Evolutionary conservation across 2,113 vertebrate species (phyloP), one percentile per base, ranked within the genome.

Genomic region (Protobothrops mucrosquamatus): DNA sequence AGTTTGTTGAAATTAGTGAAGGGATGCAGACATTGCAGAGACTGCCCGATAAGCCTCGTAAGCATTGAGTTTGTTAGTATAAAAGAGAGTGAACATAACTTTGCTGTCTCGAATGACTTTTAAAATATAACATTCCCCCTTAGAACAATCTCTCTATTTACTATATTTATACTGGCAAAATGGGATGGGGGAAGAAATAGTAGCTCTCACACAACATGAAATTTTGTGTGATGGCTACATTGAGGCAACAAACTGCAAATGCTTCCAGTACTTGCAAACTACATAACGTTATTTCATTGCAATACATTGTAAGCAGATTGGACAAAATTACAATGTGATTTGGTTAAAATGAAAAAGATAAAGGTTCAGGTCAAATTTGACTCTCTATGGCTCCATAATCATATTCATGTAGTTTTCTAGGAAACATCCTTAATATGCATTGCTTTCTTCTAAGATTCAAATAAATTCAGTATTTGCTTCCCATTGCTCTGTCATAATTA

Each of bases 1-100:
- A 6, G 97, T 97, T 98, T 98, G 98, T 97, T 98, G 98, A 98
- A 98, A 98, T 95, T 94, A 96, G 96, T 97, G 97, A 98, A 97
- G 97, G 91, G 96, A 97, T 96, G 95, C 97, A 98, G 98, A 96
- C 89, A 5, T 90, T 94, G 94, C 85, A 0, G 93, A 97, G 97
- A 95, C 91, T 94, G 94, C 89, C 94, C 91, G 97, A 98, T 98
- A 98, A 98, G 97, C 96, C 87, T 96, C 96, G 95, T 96, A 97
- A 97, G 96, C 92, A 85, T 54, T 93, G 18, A 89, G 96, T 97
- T 97, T 97, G 96, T 97, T 98, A 97, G 96, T 97, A 97, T 97
- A 97, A 97, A 97, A 96, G 90, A 91, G 94, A 96, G 87, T 87
- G 95, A 95, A 90, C 93, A 89, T 94, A 97, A 95, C 93, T 97